A percentile compares a stretch with the other conserved stretches of the same genome.
Conservation (phyloP, 2,797 vertebrate species). For the Podarcis lilfordi region DNA sequence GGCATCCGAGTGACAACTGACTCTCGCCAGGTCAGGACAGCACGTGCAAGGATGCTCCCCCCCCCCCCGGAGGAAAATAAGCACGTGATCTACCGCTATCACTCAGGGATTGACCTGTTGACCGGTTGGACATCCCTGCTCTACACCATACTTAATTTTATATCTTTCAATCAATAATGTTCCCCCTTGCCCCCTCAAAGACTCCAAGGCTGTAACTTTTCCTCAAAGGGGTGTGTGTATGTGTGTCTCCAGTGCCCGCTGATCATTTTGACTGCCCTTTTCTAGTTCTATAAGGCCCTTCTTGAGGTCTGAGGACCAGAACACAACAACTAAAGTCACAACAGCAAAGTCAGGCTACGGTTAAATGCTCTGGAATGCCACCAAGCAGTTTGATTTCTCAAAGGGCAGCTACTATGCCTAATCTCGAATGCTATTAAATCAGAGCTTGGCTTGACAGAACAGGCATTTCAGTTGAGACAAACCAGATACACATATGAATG, state of each 20-base stretch:
- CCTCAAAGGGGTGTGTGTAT: neutral
- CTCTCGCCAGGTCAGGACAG: too few species aligned
- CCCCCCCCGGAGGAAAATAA: too few species aligned
- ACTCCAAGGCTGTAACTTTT: neutral
- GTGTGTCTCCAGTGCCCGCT: neutral
- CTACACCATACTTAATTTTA: neutral
- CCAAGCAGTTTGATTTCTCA: neutral
- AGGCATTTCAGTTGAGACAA: neutral
- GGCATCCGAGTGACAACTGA: too few species aligned
- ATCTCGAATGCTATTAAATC: neutral
- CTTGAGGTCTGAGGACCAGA: neutral
- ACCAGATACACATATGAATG: neutral
- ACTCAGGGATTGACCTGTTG: too few species aligned
- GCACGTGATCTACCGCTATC: too few species aligned
- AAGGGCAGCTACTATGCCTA: neutral
- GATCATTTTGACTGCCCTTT: neutral
- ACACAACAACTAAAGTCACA: neutral
- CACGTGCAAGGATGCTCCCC: rapidly evolving
- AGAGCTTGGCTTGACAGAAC: neutral
- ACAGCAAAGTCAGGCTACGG: neutral
- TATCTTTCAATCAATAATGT: neutral
- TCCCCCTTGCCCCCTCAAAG: neutral
- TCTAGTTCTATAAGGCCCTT: neutral
- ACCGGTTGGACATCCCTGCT: too few species aligned
- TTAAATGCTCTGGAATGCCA: neutral